phyloP scores from a whole-genome alignment of 92 coral and sea anemone species.

The Palythoa grandis region DNA sequence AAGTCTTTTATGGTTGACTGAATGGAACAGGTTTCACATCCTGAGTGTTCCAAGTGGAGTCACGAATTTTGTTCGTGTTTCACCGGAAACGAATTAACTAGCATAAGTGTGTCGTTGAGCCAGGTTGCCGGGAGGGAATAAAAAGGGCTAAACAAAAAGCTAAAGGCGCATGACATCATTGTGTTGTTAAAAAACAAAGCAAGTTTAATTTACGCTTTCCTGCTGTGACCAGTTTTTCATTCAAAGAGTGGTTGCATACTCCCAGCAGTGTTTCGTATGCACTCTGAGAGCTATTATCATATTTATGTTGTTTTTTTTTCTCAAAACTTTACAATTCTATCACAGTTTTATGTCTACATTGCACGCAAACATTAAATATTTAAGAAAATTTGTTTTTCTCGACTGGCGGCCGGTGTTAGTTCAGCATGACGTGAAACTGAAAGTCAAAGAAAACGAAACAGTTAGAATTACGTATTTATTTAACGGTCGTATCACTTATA shows the following conservation, averaged over 20 bases:
- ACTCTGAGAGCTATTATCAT: neutral
- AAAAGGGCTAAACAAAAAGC: neutral
- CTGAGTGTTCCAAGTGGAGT: neutral
- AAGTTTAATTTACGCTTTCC: neutral
- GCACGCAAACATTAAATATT: neutral
- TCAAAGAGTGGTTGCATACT: neutral
- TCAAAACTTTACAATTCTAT: neutral
- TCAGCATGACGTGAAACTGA: neutral
- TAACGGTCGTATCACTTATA: neutral
- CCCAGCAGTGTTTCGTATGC: neutral
- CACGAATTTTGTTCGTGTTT: neutral
- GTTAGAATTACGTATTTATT: neutral
- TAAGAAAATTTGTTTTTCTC: neutral
- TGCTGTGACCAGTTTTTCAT: conserved; percentile 18
- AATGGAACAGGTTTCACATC: conserved; percentile 24
- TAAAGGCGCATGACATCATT: neutral
- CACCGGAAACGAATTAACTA: neutral
- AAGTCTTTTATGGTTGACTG: neutral
- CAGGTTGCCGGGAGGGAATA: neutral
- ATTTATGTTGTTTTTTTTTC: neutral
- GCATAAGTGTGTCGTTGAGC: neutral
- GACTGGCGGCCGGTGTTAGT: neutral
- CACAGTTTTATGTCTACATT: neutral
- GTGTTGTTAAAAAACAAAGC: conserved; percentile 11
- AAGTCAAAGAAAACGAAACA: neutral